Conservation (phyloP, 1,140 invertebrate species). For the Anoplophora glabripennis region DNA sequence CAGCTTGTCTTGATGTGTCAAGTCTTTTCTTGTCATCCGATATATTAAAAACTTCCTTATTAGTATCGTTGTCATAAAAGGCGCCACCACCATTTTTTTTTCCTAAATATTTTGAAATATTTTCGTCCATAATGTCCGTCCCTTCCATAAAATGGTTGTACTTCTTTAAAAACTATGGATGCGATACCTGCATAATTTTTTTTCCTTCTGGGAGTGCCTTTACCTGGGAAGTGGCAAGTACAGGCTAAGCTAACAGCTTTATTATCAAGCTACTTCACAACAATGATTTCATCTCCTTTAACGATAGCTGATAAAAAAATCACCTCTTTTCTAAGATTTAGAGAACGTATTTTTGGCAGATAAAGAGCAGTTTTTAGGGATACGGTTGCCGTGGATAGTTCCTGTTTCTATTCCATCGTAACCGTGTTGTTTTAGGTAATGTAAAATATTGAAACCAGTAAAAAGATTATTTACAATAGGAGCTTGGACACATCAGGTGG, state of each 20-base stretch:
- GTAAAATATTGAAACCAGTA: conserved; percentile 26
- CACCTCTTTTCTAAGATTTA: conserved; percentile 5
- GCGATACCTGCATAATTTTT: background rate
- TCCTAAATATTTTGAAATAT: too few species aligned
- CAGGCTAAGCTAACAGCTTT: conserved; percentile 33
- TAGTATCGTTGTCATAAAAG: too few species aligned
- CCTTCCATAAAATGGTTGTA: conserved; percentile 3
- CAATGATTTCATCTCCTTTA: conserved; percentile 22
- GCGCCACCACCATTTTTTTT: too few species aligned
- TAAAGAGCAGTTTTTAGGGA: conserved; percentile 19
- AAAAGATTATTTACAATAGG: conserved; percentile 40
- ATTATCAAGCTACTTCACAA: conserved; percentile 37
- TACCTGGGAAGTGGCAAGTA: conserved; percentile 30
- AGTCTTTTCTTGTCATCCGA: too few species aligned
- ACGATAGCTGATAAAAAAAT: conserved; percentile 4
- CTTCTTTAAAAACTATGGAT: background rate
- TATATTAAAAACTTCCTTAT: too few species aligned
- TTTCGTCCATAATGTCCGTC: background rate
- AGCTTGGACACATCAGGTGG: too few species aligned
- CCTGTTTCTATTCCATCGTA: conserved; percentile 21
- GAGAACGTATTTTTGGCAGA: background rate
- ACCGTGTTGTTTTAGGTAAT: conserved; percentile 18
- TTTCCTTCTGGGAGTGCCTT: conserved; percentile 5
- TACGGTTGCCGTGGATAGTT: conserved; percentile 14
- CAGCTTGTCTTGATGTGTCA: too few species aligned